These are phyloP conservation scores for Polyploca ridens DNA, from an alignment of 2,888 invertebrate genomes.

Conservation along the genomic window DNA sequence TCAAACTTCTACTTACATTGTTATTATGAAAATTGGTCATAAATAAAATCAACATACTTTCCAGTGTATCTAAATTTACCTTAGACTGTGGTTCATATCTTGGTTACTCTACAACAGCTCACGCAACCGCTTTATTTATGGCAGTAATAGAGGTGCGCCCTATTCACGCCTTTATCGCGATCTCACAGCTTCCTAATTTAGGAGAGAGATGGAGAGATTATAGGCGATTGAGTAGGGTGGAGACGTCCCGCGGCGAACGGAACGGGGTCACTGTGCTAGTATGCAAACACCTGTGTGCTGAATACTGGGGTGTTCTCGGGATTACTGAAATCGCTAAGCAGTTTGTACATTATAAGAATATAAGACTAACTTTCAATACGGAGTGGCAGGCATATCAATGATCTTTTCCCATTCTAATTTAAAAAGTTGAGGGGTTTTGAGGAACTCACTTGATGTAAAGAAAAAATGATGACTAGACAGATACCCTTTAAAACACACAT, in stretches of 20 bases:
- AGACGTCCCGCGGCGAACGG: slow-evolving; percentile 52
- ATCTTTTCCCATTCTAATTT: too few relatives aligned
- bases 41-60: neutral
- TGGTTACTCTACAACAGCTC: neutral
- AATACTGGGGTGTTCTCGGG: slow-evolving; percentile 26
- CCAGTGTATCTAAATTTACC: neutral
- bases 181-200: slow-evolving; percentile 67
- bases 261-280: slow-evolving; percentile 70
- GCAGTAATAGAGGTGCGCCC: slow-evolving; percentile 27
- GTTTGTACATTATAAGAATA: too few relatives aligned
- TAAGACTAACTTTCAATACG: too few relatives aligned
- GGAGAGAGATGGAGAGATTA: slow-evolving; percentile 67
- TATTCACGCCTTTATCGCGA: slow-evolving; percentile 53
- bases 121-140: slow-evolving; percentile 23
- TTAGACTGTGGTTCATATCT: slow-evolving; percentile 3
- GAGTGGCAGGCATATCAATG: too few relatives aligned
- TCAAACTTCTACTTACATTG: neutral
- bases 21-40: neutral
- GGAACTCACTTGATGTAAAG: neutral
- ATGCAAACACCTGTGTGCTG: slow-evolving; percentile 53
- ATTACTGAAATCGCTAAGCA: too few relatives aligned
- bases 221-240: slow-evolving; percentile 51
- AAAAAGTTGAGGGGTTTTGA: too few relatives aligned
- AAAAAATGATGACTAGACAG: neutral
- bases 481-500: neutral